phyloP scores from a whole-genome alignment of 2,888 invertebrate genomes.

The Amphipyra tragopoginis region DNA sequence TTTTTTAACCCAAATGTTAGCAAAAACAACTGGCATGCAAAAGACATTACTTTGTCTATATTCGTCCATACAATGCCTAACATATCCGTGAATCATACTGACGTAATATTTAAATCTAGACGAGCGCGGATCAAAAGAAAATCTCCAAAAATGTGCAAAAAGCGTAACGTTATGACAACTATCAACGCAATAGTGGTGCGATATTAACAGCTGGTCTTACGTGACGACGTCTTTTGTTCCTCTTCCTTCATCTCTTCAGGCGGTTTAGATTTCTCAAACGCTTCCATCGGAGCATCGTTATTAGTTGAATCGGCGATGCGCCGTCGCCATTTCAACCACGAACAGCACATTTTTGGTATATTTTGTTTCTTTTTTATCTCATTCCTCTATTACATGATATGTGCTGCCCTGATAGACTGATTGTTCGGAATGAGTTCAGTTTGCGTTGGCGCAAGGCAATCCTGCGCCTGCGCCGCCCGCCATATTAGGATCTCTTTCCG shows the following conservation, averaged over 20 bases:
- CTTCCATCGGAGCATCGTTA: slow-evolving; percentile 71
- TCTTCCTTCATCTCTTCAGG: slow-evolving; percentile 64
- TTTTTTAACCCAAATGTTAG: slow-evolving; percentile 26
- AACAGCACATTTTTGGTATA: slow-evolving; percentile 82
- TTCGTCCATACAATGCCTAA: slow-evolving; percentile 39
- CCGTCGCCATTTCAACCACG: slow-evolving; percentile 84
- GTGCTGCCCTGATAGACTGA: slow-evolving; percentile 75
- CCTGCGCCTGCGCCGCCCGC: slow-evolving; percentile 77
- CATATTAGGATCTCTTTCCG: slow-evolving; percentile 88
- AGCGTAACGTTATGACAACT: slow-evolving; percentile 63
- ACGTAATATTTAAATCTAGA: slow-evolving; percentile 60
- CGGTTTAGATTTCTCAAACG: slow-evolving; percentile 73
- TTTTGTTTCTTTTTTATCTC: slow-evolving; percentile 61
- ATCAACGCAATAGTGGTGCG: slow-evolving; percentile 64
- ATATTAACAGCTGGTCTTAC: slow-evolving; percentile 75
- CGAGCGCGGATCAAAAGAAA: slow-evolving; percentile 42
- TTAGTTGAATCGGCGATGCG: slow-evolving; percentile 80
- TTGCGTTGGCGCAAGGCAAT: slow-evolving; percentile 86
- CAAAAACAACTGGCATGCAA: slow-evolving; percentile 43
- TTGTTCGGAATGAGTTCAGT: slow-evolving; percentile 77
- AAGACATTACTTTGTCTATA: slow-evolving; percentile 41
- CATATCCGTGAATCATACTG: slow-evolving; percentile 73
- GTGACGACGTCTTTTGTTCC: slow-evolving; percentile 72
- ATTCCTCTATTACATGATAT: slow-evolving; percentile 63
- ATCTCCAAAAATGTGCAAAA: slow-evolving; percentile 70